A percentile compares a stretch with the other conserved stretches of the same genome.
Evolutionary conservation across 1,140 invertebrate genomes (phyloP).

Genomic region (Eurosta solidaginis): DNA sequence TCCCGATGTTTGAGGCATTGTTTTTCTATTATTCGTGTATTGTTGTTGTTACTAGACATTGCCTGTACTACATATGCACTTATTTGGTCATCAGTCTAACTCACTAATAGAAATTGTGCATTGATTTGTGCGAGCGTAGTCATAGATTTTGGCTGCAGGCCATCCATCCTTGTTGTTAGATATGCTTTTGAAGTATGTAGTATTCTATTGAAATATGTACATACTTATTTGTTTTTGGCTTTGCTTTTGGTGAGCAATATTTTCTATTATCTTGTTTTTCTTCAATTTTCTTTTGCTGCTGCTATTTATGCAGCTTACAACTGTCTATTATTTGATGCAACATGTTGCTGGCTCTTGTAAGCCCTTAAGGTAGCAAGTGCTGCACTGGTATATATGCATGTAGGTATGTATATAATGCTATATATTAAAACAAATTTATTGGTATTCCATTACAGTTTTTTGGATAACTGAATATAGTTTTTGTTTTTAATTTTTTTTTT

Average conservation of each 20-base stretch:
- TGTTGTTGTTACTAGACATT: not conserved
- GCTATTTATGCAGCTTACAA: not conserved
- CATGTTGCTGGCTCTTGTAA: not conserved
- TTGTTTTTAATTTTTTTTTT: not conserved
- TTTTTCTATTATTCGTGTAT: slow-evolving; percentile 7
- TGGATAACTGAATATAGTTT: no score
- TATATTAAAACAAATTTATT: no score
- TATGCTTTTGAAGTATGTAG: no score
- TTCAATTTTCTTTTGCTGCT: not conserved
- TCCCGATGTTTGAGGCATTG: not conserved
- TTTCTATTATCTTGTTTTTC: not conserved
- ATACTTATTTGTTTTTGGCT: not conserved
- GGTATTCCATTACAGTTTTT: no score
- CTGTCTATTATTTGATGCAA: slow-evolving; percentile 8
- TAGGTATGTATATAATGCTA: no score
- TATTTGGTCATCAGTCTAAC: slow-evolving; percentile 14
- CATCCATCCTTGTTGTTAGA: not conserved
- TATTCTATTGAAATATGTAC: not conserved
- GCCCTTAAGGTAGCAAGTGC: not conserved
- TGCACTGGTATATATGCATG: not conserved
- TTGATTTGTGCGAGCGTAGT: not conserved
- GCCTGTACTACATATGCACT: not conserved
- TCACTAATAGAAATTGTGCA: slow-evolving; percentile 23
- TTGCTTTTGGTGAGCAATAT: not conserved
- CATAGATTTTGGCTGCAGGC: not conserved